phyloP scores from a whole-genome alignment of 1,140 invertebrate species.

The Chironomus striatipennis region DNA sequence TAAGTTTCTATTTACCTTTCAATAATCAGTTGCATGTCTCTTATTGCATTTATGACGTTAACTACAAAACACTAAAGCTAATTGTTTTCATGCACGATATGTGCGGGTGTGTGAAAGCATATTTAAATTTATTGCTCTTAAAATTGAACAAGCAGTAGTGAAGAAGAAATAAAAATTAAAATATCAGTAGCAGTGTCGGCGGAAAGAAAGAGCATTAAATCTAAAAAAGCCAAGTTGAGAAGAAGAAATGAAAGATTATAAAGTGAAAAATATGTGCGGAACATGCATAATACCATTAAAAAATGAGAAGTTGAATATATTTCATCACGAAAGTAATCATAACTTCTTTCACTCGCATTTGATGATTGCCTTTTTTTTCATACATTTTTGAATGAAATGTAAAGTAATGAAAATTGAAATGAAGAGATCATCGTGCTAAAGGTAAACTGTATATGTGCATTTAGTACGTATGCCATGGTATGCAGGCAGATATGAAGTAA shows the following conservation, averaged over 20 bases:
- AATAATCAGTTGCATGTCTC: too few relatives aligned
- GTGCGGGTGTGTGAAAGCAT: too few relatives aligned
- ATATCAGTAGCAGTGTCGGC: not conserved
- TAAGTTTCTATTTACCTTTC: too few relatives aligned
- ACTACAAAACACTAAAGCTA: too few relatives aligned
- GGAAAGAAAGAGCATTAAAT: not conserved
- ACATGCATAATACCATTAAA: not conserved
- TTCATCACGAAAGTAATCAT: slow-evolving; percentile 2
- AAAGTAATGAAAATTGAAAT: not conserved
- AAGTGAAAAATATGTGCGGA: not conserved
- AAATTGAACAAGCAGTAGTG: too few relatives aligned
- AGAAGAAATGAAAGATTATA: not conserved
- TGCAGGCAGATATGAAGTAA: not conserved
- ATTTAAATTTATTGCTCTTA: too few relatives aligned
- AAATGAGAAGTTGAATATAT: slow-evolving; percentile 1
- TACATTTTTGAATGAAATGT: not conserved
- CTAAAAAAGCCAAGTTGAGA: not conserved
- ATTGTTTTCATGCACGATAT: too few relatives aligned
- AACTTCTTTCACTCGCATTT: not conserved
- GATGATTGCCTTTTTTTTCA: not conserved
- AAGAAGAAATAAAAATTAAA: too few relatives aligned
- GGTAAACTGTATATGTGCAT: not conserved
- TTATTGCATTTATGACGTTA: too few relatives aligned
- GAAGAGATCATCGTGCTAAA: not conserved
- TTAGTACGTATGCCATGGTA: not conserved